Evolutionary conservation across 1,140 invertebrate species (phyloP).

Genomic region (Hylyphantes graminicola): DNA sequence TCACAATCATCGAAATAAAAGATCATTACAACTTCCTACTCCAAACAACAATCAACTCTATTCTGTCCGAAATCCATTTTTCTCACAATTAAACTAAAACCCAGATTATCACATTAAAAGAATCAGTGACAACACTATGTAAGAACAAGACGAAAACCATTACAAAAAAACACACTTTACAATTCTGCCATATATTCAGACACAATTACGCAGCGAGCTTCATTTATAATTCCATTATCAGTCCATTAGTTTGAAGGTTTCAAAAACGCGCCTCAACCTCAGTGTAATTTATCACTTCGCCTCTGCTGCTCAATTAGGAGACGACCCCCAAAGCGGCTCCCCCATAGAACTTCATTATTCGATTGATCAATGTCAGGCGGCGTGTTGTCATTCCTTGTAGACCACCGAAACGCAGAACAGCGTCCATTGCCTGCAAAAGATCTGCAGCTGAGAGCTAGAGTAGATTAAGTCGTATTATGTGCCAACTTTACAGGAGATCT

Average conservation of each 20-base stretch:
- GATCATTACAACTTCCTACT: too few species aligned
- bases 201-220: slow-evolving; percentile 48
- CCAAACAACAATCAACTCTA: too few species aligned
- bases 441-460: too few species aligned
- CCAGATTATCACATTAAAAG: slow-evolving; percentile 1
- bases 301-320: slow-evolving; percentile 27
- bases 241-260: slow-evolving; percentile 58
- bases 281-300: slow-evolving; percentile 46
- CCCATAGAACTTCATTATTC: slow-evolving; percentile 55
- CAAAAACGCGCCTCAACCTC: slow-evolving; percentile 45
- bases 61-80: background rate
- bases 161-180: slow-evolving; percentile 6
- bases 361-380: slow-evolving; percentile 57
- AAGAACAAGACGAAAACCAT: background rate
- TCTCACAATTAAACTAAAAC: slow-evolving; percentile 25
- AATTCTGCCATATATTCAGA: slow-evolving; percentile 34
- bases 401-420: slow-evolving; percentile 53
- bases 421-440: too few species aligned
- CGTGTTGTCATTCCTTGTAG: slow-evolving; percentile 56
- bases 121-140: slow-evolving; percentile 6
- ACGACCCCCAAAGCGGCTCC: slow-evolving; percentile 43
- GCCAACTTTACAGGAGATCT: background rate
- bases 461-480: background rate
- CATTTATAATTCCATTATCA: slow-evolving; percentile 59
- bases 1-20: too few species aligned